Conservation (phyloP, 2,888 invertebrate species). For the Papilio gigon region DNA sequence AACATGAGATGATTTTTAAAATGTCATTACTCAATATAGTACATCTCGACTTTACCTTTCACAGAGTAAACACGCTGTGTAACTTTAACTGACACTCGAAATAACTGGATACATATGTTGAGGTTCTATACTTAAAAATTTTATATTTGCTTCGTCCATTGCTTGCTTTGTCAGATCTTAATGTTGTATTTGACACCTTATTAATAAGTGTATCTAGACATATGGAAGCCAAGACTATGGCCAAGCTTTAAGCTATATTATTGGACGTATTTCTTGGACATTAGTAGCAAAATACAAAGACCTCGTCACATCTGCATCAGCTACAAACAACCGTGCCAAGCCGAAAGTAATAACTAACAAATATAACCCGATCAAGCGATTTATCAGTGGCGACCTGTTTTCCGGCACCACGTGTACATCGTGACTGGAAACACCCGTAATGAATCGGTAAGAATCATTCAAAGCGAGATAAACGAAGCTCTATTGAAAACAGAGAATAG, state of each 20-base stretch:
- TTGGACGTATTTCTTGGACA: no score
- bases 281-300: no score
- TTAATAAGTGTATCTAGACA: neutral
- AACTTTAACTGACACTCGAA: slow-evolving; percentile 13
- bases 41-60: neutral
- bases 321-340: neutral
- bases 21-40: neutral
- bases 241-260: neutral
- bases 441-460: slow-evolving; percentile 29
- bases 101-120: slow-evolving; percentile 6
- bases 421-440: slow-evolving; percentile 22
- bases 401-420: slow-evolving; percentile 1
- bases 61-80: neutral
- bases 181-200: neutral
- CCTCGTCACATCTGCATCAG: neutral
- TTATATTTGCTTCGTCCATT: neutral
- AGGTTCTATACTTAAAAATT: neutral
- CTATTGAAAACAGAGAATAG: slow-evolving; percentile 27
- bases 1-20: slow-evolving; percentile 1
- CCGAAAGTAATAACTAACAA: neutral
- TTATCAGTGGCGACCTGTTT: neutral
- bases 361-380: slow-evolving; percentile 4
- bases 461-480: slow-evolving; percentile 4
- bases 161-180: neutral
- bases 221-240: no score